A percentile compares a stretch with the other conserved stretches of the same genome.
Conservation (phyloP, 1,140 invertebrate genomes). For the Pogonomyrmex barbatus region DNA sequence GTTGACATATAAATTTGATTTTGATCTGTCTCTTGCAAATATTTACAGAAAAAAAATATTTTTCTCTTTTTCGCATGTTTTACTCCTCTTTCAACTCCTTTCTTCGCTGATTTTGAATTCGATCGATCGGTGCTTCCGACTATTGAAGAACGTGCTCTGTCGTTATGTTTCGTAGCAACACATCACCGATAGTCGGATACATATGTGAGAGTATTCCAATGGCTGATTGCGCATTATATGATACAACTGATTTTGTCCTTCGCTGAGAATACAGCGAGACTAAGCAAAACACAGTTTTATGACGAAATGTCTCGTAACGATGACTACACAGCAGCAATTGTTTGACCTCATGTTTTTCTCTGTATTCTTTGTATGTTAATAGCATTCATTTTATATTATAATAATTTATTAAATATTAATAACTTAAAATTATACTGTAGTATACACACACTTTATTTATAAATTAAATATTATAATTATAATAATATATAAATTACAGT, state of each 20-base stretch:
- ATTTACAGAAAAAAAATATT: background rate
- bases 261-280: background rate
- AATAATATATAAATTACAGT: too few relatives aligned
- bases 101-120: background rate
- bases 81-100: background rate
- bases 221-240: background rate
- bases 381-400: background rate
- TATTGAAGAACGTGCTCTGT: background rate
- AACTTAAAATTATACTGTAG: background rate
- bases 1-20: background rate
- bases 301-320: background rate
- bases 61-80: background rate
- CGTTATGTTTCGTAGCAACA: background rate
- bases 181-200: background rate
- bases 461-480: background rate
- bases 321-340: background rate
- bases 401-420: constrained; percentile 3
- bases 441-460: background rate
- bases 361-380: too few relatives aligned
- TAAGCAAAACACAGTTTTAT: constrained; percentile 14
- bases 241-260: background rate
- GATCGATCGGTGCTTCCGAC: constrained; percentile 7
- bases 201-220: background rate
- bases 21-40: background rate
- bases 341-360: background rate